These are phyloP conservation scores for Xestoiulus laeticollis DNA, from an alignment of 2,888 invertebrate genomes.

Conservation along the genomic window DNA sequence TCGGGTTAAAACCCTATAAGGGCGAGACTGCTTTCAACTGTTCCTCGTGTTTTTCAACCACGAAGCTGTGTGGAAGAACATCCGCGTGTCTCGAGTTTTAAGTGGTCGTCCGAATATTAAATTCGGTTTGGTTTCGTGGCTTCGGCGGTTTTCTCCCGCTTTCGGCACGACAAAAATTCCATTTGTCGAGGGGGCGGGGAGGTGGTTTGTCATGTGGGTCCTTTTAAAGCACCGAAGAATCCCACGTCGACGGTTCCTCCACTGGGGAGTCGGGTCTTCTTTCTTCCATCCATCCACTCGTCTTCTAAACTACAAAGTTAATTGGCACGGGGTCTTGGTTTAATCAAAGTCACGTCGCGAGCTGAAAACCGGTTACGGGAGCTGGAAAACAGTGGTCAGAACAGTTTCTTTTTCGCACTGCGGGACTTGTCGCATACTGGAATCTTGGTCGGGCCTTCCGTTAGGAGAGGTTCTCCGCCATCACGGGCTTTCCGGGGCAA, in stretches of 20 bases:
- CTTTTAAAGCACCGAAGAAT: conserved; percentile 23
- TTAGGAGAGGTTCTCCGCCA: neutral
- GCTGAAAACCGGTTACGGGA: neutral
- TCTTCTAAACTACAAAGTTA: neutral
- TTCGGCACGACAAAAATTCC: neutral
- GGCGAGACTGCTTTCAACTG: no score
- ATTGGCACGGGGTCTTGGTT: neutral
- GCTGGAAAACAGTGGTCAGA: neutral
- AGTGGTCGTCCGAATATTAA: neutral
- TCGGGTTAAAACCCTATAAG: no score
- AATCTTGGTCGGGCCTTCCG: neutral
- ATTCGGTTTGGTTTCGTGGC: neutral
- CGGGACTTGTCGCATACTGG: neutral
- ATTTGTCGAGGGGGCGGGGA: neutral
- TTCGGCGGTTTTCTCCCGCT: neutral
- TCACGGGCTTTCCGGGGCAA: no score
- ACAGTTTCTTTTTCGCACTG: neutral
- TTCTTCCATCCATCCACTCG: neutral
- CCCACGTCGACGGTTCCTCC: neutral
- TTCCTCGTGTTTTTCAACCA: no score
- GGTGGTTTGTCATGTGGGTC: conserved; percentile 43
- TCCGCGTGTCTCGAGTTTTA: neutral
- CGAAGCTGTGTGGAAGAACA: neutral
- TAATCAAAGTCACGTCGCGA: neutral
- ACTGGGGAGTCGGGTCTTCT: neutral